phyloP scores from a whole-genome alignment of 2,113 vertebrate species.

The Xiphorhynchus elegans region DNA sequence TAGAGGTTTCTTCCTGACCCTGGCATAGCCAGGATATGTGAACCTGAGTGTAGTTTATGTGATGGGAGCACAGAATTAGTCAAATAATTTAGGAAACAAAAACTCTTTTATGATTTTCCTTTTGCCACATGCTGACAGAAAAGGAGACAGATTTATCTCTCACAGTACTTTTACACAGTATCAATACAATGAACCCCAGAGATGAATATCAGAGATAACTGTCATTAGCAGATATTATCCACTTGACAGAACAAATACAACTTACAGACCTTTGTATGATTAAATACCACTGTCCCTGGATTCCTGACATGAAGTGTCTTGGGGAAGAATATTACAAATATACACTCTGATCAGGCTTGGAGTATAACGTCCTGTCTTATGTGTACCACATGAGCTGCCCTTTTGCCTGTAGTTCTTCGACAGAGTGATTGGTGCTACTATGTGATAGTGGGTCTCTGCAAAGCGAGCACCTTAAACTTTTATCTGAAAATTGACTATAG shows the following conservation, averaged over 20 bases:
- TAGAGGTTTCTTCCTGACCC: background rate
- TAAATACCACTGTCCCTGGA: background rate
- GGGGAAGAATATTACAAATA: background rate
- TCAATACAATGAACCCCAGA: background rate
- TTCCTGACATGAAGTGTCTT: background rate
- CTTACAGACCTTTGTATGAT: background rate
- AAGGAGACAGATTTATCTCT: background rate
- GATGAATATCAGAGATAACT: background rate
- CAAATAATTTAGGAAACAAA: background rate
- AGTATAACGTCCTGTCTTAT: background rate
- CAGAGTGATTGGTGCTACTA: background rate
- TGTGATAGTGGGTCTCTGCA: background rate
- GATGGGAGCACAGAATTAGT: background rate
- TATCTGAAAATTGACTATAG: background rate
- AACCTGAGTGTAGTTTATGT: background rate
- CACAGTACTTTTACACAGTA: background rate
- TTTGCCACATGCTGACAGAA: background rate
- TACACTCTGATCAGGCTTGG: background rate
- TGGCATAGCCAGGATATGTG: rapidly evolving
- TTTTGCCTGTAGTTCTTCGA: background rate
- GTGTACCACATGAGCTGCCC: background rate
- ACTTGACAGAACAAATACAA: background rate
- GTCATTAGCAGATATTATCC: background rate
- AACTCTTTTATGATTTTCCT: background rate
- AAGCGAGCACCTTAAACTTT: background rate